Evolutionary conservation across 2,888 invertebrate genomes (phyloP).

Genomic region (Venustoraphidia nigricollis): DNA sequence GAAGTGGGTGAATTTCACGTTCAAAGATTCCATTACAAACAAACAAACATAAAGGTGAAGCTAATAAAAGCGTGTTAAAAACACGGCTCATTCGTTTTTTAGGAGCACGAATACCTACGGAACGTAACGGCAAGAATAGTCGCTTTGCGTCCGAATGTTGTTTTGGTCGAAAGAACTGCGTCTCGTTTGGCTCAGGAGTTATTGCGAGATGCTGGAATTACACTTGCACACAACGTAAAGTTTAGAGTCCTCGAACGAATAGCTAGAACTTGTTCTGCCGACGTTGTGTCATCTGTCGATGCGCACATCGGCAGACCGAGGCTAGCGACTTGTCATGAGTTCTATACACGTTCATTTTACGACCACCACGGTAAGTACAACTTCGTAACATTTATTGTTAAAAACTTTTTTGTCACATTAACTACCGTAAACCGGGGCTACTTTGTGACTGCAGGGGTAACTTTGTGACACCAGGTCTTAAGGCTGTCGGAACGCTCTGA

Average conservation of each 20-base stretch:
- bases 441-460: too few relatives aligned
- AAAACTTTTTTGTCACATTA: too few relatives aligned
- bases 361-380: constrained; percentile 28
- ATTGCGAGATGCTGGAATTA: constrained; percentile 63
- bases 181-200: constrained; percentile 74
- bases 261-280: constrained; percentile 66
- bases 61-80: too few relatives aligned
- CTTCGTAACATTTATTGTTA: too few relatives aligned
- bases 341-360: constrained; percentile 49
- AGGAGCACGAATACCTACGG: constrained; percentile 74
- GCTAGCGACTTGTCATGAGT: constrained; percentile 70
- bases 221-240: constrained; percentile 76
- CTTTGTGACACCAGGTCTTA: too few relatives aligned
- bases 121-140: constrained; percentile 76
- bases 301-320: constrained; percentile 57
- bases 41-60: too few relatives aligned
- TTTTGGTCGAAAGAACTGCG: constrained; percentile 81
- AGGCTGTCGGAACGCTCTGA: too few relatives aligned
- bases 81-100: constrained; percentile 7
- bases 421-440: too few relatives aligned
- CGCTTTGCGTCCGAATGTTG: constrained; percentile 69
- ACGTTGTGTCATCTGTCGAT: constrained; percentile 75
- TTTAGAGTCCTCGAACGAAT: constrained; percentile 63
- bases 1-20: too few relatives aligned
- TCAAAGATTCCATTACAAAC: too few relatives aligned